Evolutionary conservation across 37 sponge, comb jelly and placozoan genomes (phyloP).

Genomic region (Cladorhizidae sp.): DNA sequence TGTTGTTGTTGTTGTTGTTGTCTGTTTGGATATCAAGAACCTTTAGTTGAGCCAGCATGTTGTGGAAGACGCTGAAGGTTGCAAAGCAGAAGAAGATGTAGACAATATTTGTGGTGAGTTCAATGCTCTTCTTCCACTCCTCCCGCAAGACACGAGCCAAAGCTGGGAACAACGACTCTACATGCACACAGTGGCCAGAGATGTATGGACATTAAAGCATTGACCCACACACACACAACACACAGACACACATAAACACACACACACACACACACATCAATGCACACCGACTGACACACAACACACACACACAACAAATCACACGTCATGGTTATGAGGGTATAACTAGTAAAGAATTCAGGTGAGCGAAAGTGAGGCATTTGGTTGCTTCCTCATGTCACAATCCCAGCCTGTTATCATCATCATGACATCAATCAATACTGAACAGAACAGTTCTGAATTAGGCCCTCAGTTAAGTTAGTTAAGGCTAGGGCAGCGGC

Average conservation of each 20-base stretch:
- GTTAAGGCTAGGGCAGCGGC: no score
- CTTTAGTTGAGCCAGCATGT: slow-evolving; percentile 78
- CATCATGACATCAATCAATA: no score
- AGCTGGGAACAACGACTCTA: slow-evolving; percentile 86
- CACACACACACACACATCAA: slow-evolving; percentile 3
- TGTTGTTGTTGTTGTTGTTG: no score
- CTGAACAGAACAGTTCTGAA: no score
- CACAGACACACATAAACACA: neutral
- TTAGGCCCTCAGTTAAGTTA: no score
- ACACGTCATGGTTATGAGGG: no score
- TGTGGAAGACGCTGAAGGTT: slow-evolving; percentile 91
- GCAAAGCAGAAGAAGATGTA: slow-evolving; percentile 98
- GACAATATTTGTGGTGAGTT: slow-evolving; percentile 91
- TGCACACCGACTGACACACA: neutral
- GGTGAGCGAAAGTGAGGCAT: no score
- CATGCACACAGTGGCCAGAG: no score
- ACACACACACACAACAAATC: no score
- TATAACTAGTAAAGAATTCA: no score
- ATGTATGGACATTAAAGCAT: neutral
- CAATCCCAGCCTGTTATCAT: no score
- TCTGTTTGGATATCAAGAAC: slow-evolving; percentile 35
- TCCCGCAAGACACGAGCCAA: slow-evolving; percentile 93
- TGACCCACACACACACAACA: neutral
- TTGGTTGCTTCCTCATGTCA: no score
- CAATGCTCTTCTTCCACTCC: slow-evolving; percentile 95